Evolutionary conservation across 2,113 vertebrate species (phyloP), one percentile per base, ranked within the genome.

Genomic region (Phodopus roborovskii): DNA sequence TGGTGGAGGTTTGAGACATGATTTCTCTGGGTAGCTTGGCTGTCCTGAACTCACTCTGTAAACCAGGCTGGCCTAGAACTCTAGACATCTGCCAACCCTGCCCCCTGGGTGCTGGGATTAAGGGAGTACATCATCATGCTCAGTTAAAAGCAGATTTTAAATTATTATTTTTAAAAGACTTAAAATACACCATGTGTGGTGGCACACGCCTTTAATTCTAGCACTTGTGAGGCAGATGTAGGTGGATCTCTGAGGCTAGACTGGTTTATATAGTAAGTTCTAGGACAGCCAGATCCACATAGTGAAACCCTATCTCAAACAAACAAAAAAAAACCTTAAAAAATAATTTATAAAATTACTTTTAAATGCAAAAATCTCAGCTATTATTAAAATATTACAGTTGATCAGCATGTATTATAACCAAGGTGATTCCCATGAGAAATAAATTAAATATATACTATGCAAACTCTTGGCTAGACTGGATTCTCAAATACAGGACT

Each of bases 351-450:
- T 15, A 93, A 50, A 92, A 74, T 77, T 91, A 92, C 19, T 85
- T 90, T 91, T 91, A 88, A 88, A 90, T 84, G 50, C 87, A 53
- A 79, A 85, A 85, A 96, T n/a, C 30, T 19, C 71, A 95, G 42
- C 42, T 78, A 88, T 19, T 58, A 91, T 56, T 91, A 91, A 97
- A 94, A 84, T 78, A 94, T 86, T 95, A 95, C 15, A 45, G n/a
- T 53, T 95, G 77, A 88, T 48, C 82, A 64, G 68, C 71, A 17
- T 74, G 83, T 36, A 83, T 26, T 20, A 24, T n/a, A 71, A 88
- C 48, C 62, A 86, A 77, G 94, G 64, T 88, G 62, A 66, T 81
- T 92, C 19, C 39, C 48, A 75, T 73, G 77, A 88, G 92, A 91
- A 96, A 68, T 85, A 86, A 87, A 48, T 58, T 16, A 87, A 96